Evolutionary conservation across 1,140 invertebrate species (phyloP), one percentile per base, ranked within the genome.

Genomic region (Copidosoma floridanum): DNA sequence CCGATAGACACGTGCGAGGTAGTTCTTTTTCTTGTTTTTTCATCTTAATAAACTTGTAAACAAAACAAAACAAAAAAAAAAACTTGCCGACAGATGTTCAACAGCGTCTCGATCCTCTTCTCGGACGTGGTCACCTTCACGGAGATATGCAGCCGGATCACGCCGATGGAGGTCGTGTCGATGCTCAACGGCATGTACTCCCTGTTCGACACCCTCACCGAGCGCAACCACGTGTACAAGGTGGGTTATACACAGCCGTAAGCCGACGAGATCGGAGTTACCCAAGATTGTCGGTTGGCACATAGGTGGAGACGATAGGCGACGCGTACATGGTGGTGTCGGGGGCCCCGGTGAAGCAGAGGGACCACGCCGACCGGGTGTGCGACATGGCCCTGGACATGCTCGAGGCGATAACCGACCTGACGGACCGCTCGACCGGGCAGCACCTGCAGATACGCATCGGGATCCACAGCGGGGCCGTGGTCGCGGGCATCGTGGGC

Each of bases 251-350:
- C n/a, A n/a, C n/a, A 12, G 6, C 29, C 12, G 12, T 32, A 12
- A 32, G 12, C 6, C 12, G 29, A 32, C 29, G 29, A 32, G 12
- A 32, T 32, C 6, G 12, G 12, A 32, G 12, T 32, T 32, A 20
- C 20, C 40, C 40, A 41, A 4, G 40, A 16, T 8, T 23, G 24
- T 11, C 2, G 12, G 4, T 21, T 57, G 48, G 68, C 1, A 12
- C 21, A 14, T 35, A 95, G 93, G 93, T 98, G 7, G 96, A 98
- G 80, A 98, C 95, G 0, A 97, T 98, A 67, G 95, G 95, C 0
- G 94, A 97, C 74, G 94, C 95, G 0, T 97, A 98, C 71, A 97
- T 98, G 94, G 93, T 97, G 1, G 94, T 98, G 1, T 94, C 92
- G 14, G 97, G 96, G 0, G 92, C 95, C 12, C 96, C 96, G 0